Evolutionary conservation across 1,140 invertebrate species (phyloP).

Genomic region (Coboldia fuscipes): DNA sequence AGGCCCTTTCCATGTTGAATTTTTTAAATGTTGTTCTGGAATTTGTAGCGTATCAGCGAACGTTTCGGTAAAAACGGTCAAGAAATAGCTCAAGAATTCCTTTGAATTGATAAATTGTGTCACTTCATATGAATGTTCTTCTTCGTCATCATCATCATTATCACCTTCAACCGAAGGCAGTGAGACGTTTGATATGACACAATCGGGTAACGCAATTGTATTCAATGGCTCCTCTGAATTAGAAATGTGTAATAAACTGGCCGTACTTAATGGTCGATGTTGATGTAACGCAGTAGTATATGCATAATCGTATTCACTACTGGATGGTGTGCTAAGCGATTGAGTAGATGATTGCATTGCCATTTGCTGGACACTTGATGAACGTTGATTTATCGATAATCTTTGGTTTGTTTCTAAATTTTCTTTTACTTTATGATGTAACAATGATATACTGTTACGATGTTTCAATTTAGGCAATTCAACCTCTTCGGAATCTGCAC

Average conservation of each 20-base stretch:
- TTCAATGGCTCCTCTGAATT: neutral
- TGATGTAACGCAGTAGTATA: constrained; percentile 13
- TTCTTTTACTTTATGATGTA: neutral
- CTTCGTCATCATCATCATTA: constrained; percentile 3
- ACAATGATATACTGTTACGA: neutral
- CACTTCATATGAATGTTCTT: constrained; percentile 11
- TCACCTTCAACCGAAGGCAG: constrained; percentile 6
- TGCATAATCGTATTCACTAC: constrained; percentile 14
- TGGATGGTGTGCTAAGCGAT: neutral
- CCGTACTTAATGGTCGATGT: constrained; percentile 8
- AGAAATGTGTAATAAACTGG: neutral
- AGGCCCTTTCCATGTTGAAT: constrained; percentile 28
- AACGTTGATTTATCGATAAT: neutral
- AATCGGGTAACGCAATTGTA: constrained; percentile 11
- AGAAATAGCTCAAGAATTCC: constrained; percentile 37
- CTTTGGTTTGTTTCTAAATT: neutral
- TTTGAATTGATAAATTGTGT: constrained; percentile 30
- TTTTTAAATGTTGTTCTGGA: constrained; percentile 19
- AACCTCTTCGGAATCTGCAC: constrained; percentile 3
- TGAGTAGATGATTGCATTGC: too few relatives aligned
- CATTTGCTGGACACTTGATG: too few relatives aligned
- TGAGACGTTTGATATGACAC: constrained; percentile 10
- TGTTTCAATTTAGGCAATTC: constrained; percentile 1
- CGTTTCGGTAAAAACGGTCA: constrained; percentile 29
- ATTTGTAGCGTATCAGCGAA: constrained; percentile 29